Evolutionary conservation across 2,888 invertebrate genomes (phyloP).

Genomic region (Habrosyne pyritoides): DNA sequence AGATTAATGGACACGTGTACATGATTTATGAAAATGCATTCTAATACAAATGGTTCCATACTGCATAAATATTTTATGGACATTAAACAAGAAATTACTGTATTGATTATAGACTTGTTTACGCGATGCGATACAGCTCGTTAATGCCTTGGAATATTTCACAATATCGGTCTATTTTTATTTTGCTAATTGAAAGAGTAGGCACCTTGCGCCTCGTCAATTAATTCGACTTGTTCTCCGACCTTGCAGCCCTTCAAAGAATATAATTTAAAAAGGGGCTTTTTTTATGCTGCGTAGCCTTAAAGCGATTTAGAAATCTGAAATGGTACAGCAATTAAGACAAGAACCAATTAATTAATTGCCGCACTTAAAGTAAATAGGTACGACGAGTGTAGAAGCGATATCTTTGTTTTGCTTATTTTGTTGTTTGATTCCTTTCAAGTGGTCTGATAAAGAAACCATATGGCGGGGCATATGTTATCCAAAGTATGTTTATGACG

Average conservation of each 20-base stretch:
- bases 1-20: too few relatives aligned
- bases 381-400: conserved; percentile 20
- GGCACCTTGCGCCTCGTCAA: background rate
- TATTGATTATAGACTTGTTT: too few relatives aligned
- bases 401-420: conserved; percentile 44
- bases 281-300: background rate
- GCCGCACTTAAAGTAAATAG: background rate
- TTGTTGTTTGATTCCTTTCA: conserved; percentile 48
- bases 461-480: conserved; percentile 69
- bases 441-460: conserved; percentile 65
- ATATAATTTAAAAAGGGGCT: background rate
- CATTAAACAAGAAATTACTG: background rate
- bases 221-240: background rate
- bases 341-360: background rate
- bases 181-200: background rate
- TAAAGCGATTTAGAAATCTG: background rate
- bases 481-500: conserved; percentile 41
- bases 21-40: background rate
- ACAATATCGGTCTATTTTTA: conserved; percentile 11
- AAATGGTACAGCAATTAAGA: background rate
- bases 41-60: too few relatives aligned
- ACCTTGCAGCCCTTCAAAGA: background rate
- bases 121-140: conserved; percentile 9
- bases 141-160: conserved; percentile 12
- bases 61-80: background rate